phyloP scores from a whole-genome alignment of 2,797 vertebrate genomes.

The Natrix natrix region DNA sequence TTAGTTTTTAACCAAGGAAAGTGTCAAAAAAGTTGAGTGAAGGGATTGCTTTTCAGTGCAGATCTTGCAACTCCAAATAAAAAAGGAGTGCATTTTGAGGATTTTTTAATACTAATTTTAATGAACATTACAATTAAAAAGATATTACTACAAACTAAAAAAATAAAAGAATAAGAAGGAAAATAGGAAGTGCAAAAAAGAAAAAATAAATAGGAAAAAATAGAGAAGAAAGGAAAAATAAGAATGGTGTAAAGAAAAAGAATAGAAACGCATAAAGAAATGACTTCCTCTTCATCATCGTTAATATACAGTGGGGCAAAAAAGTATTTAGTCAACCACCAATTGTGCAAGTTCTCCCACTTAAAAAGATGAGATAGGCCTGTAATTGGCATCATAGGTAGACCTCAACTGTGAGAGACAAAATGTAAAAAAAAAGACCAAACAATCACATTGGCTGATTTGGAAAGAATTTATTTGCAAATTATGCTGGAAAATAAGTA shows the following conservation, averaged over 20 bases:
- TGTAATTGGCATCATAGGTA: too few species aligned
- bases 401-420: too few species aligned
- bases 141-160: not conserved
- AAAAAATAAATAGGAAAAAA: not conserved
- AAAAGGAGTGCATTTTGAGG: not conserved
- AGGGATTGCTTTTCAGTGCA: not conserved
- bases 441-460: too few species aligned
- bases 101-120: not conserved
- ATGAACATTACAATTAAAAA: not conserved
- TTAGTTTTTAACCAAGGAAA: not conserved
- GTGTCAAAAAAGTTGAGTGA: not conserved
- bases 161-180: not conserved
- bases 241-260: not conserved
- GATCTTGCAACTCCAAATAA: not conserved
- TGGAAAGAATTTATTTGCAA: too few species aligned
- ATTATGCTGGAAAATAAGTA: too few species aligned
- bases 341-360: too few species aligned
- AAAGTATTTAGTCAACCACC: too few species aligned
- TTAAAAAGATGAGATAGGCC: too few species aligned
- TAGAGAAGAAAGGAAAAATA: not conserved
- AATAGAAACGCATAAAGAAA: not conserved
- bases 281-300: not conserved
- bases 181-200: not conserved
- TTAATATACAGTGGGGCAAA: too few species aligned
- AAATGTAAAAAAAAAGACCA: too few species aligned